A percentile compares a stretch with the other conserved stretches of the same genome.
Evolutionary conservation across 2,888 invertebrate genomes (phyloP).

Genomic region (Protonemura montana): DNA sequence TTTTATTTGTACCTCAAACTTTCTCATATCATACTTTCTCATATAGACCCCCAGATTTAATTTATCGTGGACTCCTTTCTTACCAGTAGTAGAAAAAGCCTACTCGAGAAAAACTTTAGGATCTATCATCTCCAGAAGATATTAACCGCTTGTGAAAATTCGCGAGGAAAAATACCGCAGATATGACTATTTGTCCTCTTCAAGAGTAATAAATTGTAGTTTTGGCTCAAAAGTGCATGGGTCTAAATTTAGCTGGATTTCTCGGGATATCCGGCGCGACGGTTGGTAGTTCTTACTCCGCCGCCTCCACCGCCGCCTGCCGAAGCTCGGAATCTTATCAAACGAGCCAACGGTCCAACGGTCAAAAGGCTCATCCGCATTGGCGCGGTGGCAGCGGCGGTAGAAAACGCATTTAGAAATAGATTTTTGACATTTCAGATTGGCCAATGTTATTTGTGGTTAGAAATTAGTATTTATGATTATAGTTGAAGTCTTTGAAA

Average conservation of each 20-base stretch:
- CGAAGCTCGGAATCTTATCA: neutral
- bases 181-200: constrained; percentile 24
- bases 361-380: neutral
- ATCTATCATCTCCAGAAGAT: neutral
- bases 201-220: neutral
- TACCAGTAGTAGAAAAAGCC: neutral
- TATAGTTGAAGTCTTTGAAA: constrained; percentile 19
- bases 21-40: neutral
- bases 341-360: too few species aligned
- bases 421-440: constrained; percentile 35
- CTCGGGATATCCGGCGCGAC: constrained; percentile 18
- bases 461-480: constrained; percentile 34
- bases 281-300: neutral
- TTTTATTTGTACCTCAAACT: too few species aligned
- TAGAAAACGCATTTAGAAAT: constrained; percentile 24
- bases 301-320: neutral
- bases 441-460: constrained; percentile 36
- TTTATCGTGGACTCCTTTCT: neutral
- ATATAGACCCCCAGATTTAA: neutral
- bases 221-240: constrained; percentile 1
- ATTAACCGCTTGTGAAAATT: neutral
- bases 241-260: constrained; percentile 19
- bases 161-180: neutral
- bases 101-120: neutral
- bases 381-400: neutral